These are phyloP conservation scores for Atopsyche davidsoni DNA, from an alignment of 1,140 invertebrate species.

Conservation along the genomic window DNA sequence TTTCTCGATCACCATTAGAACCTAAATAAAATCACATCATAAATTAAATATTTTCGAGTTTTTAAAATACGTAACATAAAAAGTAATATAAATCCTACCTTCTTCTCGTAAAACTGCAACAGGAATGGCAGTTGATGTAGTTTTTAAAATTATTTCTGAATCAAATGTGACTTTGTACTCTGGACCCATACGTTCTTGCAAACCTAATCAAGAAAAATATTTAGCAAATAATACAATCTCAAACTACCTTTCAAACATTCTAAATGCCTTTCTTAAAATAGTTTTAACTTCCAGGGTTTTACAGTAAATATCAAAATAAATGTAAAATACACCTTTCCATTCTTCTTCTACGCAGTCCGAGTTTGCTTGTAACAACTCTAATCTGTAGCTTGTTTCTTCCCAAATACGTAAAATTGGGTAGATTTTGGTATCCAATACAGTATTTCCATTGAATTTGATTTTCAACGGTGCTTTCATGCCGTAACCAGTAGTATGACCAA, in stretches of 20 bases:
- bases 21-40: conserved; percentile 33
- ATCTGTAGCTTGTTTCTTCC: conserved; percentile 92
- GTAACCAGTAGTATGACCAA: conserved; percentile 63
- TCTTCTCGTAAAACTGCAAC: conserved; percentile 94
- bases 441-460: conserved; percentile 55
- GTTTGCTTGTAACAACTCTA: conserved; percentile 82
- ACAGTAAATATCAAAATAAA: not conserved
- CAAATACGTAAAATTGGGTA: conserved; percentile 70
- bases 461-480: conserved; percentile 61
- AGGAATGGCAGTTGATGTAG: conserved; percentile 47
- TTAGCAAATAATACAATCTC: not conserved
- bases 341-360: conserved; percentile 73
- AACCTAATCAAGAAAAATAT: conserved; percentile 34
- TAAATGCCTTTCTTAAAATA: not conserved
- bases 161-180: conserved; percentile 66
- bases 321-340: conserved; percentile 47
- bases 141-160: conserved; percentile 49
- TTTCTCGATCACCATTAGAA: conserved; percentile 94
- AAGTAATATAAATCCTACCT: conserved; percentile 51
- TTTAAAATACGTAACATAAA: conserved; percentile 4
- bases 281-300: not conserved
- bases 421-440: conserved; percentile 60
- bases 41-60: conserved; percentile 1
- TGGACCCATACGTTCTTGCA: conserved; percentile 54
- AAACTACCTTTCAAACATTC: conserved; percentile 1